A percentile compares a stretch with the other conserved stretches of the same genome.
Conservation (phyloP, 2,888 invertebrate species). For the Chrysolina americana region DNA sequence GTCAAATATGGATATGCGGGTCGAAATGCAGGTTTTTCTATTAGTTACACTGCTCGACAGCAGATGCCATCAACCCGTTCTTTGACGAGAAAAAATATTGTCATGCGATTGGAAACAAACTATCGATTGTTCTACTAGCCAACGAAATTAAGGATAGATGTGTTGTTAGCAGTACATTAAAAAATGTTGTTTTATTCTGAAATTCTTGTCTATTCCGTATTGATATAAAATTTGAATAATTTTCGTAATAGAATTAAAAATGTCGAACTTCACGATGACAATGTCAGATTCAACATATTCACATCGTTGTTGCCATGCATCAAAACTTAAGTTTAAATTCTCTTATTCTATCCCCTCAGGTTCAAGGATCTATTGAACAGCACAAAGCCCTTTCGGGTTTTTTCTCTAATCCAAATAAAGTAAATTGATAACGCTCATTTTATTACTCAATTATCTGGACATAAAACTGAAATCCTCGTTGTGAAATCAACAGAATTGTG, state of each 20-base stretch:
- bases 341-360: not conserved
- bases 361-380: not conserved
- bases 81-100: not conserved
- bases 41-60: conserved; percentile 32
- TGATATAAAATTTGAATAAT: too few relatives aligned
- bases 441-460: conserved; percentile 57
- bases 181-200: too few relatives aligned
- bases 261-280: too few relatives aligned
- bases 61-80: not conserved
- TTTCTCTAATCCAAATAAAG: conserved; percentile 5
- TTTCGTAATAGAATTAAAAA: too few relatives aligned
- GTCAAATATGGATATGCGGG: conserved; percentile 30
- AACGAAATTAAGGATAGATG: too few relatives aligned
- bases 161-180: too few relatives aligned
- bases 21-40: conserved; percentile 24
- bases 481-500: conserved; percentile 51
- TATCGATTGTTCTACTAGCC: too few relatives aligned
- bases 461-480: conserved; percentile 56
- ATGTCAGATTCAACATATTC: too few relatives aligned
- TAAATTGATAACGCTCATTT: conserved; percentile 31
- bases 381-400: not conserved
- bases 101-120: too few relatives aligned
- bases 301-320: too few relatives aligned
- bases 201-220: too few relatives aligned
- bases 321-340: too few relatives aligned